These are phyloP conservation scores for Chaetops frenatus DNA, from an alignment of 2,113 vertebrate genomes.

Conservation along the genomic window DNA sequence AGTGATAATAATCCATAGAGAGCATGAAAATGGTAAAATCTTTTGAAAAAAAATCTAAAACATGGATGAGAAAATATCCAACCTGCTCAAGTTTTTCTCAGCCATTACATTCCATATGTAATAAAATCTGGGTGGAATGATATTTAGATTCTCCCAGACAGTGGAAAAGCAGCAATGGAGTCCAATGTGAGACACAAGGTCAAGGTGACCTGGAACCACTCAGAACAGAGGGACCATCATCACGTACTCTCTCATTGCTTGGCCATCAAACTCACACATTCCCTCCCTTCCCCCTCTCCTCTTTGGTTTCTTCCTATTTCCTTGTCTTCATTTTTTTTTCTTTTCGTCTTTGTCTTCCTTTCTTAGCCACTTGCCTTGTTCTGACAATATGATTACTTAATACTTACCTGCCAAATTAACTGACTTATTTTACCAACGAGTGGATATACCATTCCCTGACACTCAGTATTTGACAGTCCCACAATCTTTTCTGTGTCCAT, in stretches of 20 bases:
- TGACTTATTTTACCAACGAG: constrained; percentile 80
- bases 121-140: neutral
- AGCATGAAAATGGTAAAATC: neutral
- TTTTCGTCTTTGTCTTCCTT: constrained; percentile 69
- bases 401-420: constrained; percentile 80
- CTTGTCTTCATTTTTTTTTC: constrained; percentile 15
- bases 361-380: constrained; percentile 62
- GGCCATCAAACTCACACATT: neutral
- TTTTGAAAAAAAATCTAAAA: neutral
- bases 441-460: constrained; percentile 70
- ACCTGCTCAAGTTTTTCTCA: neutral
- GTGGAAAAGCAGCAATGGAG: neutral
- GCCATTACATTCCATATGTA: neutral
- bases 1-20: neutral
- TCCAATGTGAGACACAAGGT: rapidly evolving
- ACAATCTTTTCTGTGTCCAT: constrained; percentile 61
- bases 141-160: neutral
- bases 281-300: neutral
- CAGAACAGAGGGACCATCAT: neutral
- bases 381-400: constrained; percentile 79
- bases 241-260: neutral
- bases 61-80: neutral
- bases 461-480: constrained; percentile 62
- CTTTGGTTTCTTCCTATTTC: constrained; percentile 46
- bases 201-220: neutral